A percentile compares a stretch with the other conserved stretches of the same genome.
Evolutionary conservation across 2,888 invertebrate genomes (phyloP).

Genomic region (Ctena decussata): DNA sequence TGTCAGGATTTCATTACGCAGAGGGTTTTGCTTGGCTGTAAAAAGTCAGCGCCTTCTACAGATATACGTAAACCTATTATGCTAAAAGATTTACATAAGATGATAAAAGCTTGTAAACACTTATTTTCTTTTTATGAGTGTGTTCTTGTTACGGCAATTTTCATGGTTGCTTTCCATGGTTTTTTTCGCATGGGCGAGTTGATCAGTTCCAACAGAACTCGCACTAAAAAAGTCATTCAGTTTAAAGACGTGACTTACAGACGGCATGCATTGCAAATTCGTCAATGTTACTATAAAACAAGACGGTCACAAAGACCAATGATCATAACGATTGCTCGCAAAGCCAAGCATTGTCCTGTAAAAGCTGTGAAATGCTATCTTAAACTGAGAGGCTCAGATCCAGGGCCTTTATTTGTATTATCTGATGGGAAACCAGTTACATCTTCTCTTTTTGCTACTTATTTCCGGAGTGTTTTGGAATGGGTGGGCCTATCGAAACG

Average conservation of each 20-base stretch:
- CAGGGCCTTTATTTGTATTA: not conserved
- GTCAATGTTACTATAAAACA: conserved; percentile 8
- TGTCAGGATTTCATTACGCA: conserved; percentile 2
- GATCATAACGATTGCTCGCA: conserved; percentile 5
- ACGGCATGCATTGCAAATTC: not conserved
- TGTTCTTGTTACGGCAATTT: not conserved
- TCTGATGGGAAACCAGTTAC: not conserved
- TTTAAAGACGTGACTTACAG: not conserved
- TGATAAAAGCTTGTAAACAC: not conserved
- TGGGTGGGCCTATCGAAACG: not conserved
- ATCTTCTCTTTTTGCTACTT: not conserved
- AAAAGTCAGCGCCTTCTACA: not conserved
- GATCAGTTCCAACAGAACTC: not conserved
- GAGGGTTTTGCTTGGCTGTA: conserved; percentile 13
- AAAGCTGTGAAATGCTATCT: not conserved
- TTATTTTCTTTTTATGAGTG: not conserved
- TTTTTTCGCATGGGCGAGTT: conserved; percentile 32
- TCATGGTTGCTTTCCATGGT: conserved; percentile 2
- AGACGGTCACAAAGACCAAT: not conserved
- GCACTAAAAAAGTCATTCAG: not conserved
- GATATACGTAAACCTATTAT: not conserved
- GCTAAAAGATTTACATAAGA: not conserved
- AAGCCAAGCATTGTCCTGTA: conserved; percentile 11
- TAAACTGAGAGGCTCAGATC: not conserved
- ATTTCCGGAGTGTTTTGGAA: not conserved